A percentile compares a stretch with the other conserved stretches of the same genome.
Evolutionary conservation across 1,140 invertebrate species (phyloP).

Genomic region (Listronotus bonariensis): DNA sequence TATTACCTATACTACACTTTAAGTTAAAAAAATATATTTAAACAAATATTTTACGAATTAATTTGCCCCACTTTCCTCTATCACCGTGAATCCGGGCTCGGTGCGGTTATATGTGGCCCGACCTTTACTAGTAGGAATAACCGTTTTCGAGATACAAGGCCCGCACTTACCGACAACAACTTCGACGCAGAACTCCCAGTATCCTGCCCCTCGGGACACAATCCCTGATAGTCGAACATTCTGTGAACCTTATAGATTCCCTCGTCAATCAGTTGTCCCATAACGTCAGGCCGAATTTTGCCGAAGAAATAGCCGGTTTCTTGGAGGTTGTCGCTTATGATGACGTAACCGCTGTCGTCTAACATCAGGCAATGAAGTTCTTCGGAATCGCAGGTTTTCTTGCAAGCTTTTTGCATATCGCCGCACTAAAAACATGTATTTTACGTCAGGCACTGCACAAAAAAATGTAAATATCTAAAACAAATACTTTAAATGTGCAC

Average conservation of each 20-base stretch:
- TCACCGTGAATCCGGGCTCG: no score
- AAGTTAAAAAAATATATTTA: no score
- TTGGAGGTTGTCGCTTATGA: conserved; percentile 72
- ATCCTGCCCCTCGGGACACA: conserved; percentile 73
- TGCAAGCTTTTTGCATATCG: conserved; percentile 59
- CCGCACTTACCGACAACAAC: conserved; percentile 66
- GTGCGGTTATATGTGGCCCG: no score
- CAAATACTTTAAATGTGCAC: no score
- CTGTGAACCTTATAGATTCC: conserved; percentile 77
- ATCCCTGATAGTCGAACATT: conserved; percentile 88
- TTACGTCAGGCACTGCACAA: neutral
- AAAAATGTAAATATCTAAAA: no score
- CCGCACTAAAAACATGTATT: conserved; percentile 59
- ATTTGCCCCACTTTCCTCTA: no score
- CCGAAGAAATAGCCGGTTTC: conserved; percentile 88
- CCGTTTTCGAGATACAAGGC: neutral
- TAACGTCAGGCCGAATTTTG: conserved; percentile 77
- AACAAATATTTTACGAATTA: no score
- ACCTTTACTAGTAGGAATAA: no score
- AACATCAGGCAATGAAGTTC: conserved; percentile 83
- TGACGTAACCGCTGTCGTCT: conserved; percentile 88
- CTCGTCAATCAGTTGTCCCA: conserved; percentile 76
- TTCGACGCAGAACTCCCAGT: conserved; percentile 65
- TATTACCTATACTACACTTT: no score
- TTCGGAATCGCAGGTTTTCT: conserved; percentile 70